These are phyloP conservation scores for Anabas testudineus DNA, from an alignment of 2,797 vertebrate species.

Conservation along the genomic window DNA sequence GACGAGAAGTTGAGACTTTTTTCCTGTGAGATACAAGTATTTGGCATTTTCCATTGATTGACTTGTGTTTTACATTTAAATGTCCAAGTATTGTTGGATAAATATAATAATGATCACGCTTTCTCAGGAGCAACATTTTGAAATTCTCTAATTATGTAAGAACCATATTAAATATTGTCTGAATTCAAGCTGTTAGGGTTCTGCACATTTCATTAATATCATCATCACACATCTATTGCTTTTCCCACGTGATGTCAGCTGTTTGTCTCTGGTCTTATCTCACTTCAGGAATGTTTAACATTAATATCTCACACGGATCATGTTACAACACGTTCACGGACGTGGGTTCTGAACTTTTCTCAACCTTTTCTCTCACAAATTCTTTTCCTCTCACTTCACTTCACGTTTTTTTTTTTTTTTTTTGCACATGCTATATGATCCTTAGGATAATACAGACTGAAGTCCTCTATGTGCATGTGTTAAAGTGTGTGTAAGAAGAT, in stretches of 20 bases:
- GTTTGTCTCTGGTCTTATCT: conserved; percentile 22
- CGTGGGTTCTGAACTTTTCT: conserved; percentile 27
- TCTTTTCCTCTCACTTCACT: conserved; percentile 39
- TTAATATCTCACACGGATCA: conserved; percentile 29
- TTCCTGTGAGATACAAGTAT: conserved; percentile 1
- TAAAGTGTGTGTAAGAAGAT: not conserved
- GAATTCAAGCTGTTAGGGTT: not conserved
- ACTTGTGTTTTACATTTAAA: not conserved
- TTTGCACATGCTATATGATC: conserved; percentile 40
- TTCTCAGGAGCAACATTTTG: no score
- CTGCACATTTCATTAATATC: not conserved
- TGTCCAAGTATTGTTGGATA: no score
- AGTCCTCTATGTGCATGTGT: conserved; percentile 4
- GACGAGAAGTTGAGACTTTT: not conserved
- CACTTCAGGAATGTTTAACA: conserved; percentile 8
- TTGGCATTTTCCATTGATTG: not conserved
- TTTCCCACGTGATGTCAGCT: conserved; percentile 13
- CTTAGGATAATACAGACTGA: conserved; percentile 47
- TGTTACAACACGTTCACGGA: conserved; percentile 35
- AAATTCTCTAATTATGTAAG: not conserved
- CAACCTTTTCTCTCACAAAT: conserved; percentile 27
- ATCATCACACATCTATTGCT: conserved; percentile 2
- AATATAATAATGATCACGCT: no score
- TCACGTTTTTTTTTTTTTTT: conserved; percentile 5
- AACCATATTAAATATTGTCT: not conserved